Evolutionary conservation across 2,113 vertebrate genomes (phyloP), one percentile per base, ranked within the genome.

Genomic region (Lonchura striata): DNA sequence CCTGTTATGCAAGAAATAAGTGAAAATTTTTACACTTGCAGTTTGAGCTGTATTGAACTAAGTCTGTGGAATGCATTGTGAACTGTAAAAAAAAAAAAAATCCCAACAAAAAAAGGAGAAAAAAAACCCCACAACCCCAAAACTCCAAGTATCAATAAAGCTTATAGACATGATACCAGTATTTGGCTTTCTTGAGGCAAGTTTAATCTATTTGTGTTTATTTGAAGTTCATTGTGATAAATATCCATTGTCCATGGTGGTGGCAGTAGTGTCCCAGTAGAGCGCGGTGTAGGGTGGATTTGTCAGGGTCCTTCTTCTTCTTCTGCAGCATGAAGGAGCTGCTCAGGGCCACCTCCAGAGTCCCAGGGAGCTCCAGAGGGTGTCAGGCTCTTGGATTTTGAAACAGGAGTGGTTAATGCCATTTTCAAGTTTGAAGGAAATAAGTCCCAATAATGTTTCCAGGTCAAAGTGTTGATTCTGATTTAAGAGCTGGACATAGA

Each of bases 61-160:
- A 97, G 98, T 99, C 98, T 99, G 98, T 99, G 99, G 99, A 99
- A 99, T 99, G 99, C 99, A 98, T 99, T 99, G 99, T 99, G 98
- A 99, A 98, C 98, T 99, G 98, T 99, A 98, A 99, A 79, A 63
- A 57, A 71, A 41, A 41, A 41, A 41, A 59, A 98, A 96, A 47
- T 46, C 8, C 25, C 35, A 57, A 59, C 14, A 81, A 97, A 83
- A 64, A 76, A 41, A 9, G 31, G 53, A 42, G 97, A 98, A 98
- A 52, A 31, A 47, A 60, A 39, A 39, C 27, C 35, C 49, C 41
- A 41, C 41, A 66, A 53, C 18, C 47, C n/a, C 23, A 98, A 98
- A 96, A 97, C 74, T 83, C 95, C 95, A 95, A 98, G 96, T 98
- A 98, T 98, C 98, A 99, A 99, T 99, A 99, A 99, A 99, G 99